Percentiles rank a stretch among this genome's conserved stretches.
Evolutionary conservation across 2,113 vertebrate genomes (phyloP).

Genomic region (Physeter macrocephalus): DNA sequence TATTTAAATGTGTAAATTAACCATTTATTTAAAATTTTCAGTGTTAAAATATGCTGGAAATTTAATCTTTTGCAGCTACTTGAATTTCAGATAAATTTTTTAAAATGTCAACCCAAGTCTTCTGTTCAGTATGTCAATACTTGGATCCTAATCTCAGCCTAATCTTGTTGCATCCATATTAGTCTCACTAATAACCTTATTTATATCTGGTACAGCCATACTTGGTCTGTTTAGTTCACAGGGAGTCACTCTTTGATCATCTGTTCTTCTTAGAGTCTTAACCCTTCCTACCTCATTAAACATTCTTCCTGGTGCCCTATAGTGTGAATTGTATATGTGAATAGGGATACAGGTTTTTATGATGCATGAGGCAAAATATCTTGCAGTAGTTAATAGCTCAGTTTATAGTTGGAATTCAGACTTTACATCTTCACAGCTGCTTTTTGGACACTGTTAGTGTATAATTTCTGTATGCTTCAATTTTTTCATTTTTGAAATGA

Average conservation of each 20-base stretch:
- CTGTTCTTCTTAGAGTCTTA: not conserved
- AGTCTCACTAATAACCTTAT: not conserved
- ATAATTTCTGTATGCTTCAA: not conserved
- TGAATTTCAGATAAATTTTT: not conserved
- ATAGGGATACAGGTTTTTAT: not conserved
- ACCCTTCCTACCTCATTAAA: not conserved
- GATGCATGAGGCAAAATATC: not conserved
- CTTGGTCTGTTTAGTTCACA: not conserved
- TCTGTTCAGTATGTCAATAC: not conserved
- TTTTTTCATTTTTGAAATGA: not conserved
- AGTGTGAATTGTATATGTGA: not conserved
- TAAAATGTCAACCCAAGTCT: not conserved
- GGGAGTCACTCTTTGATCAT: not conserved
- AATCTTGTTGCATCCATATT: not conserved
- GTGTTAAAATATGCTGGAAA: not conserved
- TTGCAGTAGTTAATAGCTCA: not conserved
- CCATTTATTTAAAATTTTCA: not conserved
- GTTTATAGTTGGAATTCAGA: not conserved
- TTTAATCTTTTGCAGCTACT: not conserved
- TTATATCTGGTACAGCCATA: not conserved
- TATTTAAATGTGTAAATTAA: not conserved
- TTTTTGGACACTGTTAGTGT: not conserved
- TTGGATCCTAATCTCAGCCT: not conserved
- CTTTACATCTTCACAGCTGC: not conserved
- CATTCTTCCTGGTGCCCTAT: not conserved